Conservation (phyloP, 2,113 vertebrate genomes). For the Lynx canadensis region DNA sequence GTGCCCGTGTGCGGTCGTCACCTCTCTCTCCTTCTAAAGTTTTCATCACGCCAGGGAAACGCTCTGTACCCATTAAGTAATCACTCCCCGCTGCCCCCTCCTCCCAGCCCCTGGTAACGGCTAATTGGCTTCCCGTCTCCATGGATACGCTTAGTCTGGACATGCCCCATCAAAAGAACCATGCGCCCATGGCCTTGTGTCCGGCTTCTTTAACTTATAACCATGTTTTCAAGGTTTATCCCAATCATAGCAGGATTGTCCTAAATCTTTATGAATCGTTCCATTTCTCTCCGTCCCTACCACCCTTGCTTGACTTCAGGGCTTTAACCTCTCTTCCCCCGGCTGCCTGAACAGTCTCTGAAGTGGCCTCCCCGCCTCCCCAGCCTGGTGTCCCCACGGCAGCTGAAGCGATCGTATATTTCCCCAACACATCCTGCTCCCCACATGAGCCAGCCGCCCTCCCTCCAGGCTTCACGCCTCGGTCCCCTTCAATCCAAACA, state of each 20-base stretch:
- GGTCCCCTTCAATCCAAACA: not conserved
- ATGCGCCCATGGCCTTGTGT: not conserved
- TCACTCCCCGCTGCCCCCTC: rapidly evolving
- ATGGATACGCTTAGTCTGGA: not conserved
- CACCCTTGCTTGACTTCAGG: not conserved
- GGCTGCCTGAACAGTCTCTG: not conserved
- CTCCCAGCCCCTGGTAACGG: not conserved
- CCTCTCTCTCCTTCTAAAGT: not conserved
- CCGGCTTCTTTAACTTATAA: not conserved
- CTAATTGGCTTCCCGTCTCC: not conserved
- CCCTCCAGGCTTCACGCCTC: not conserved
- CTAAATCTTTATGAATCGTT: not conserved
- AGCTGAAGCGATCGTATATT: rapidly evolving
- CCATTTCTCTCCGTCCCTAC: not conserved
- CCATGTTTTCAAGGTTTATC: not conserved
- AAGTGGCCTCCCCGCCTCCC: not conserved
- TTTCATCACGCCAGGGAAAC: not conserved
- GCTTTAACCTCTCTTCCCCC: not conserved
- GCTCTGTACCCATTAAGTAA: too few relatives aligned
- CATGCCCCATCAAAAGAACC: not conserved
- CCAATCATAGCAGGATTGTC: rapidly evolving
- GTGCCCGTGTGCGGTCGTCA: rapidly evolving
- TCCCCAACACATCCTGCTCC: rapidly evolving
- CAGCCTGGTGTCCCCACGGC: rapidly evolving
- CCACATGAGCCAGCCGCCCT: not conserved